These are phyloP conservation scores for Ecdyonurus torrentis DNA, from an alignment of 2,888 invertebrate genomes.

Conservation along the genomic window DNA sequence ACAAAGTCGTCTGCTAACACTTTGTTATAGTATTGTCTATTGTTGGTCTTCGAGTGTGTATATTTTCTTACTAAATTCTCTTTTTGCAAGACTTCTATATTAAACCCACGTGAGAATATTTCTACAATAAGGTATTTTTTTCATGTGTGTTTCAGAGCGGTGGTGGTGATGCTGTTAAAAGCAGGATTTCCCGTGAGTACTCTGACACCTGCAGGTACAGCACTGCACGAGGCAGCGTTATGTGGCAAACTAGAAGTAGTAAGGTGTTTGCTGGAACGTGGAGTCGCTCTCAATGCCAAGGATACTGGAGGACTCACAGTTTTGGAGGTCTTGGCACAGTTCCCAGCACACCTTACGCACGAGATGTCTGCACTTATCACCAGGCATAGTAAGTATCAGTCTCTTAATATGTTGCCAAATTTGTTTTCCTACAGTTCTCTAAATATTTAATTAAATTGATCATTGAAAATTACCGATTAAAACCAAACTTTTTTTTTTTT, in stretches of 20 bases:
- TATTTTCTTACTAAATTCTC: too few relatives aligned
- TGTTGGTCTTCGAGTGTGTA: too few relatives aligned
- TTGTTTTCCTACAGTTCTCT: too few relatives aligned
- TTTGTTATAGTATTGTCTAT: too few relatives aligned
- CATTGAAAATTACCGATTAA: too few relatives aligned
- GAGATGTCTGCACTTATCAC: conserved; percentile 69
- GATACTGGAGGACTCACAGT: conserved; percentile 73
- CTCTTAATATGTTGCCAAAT: too few relatives aligned
- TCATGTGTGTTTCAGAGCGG: conserved; percentile 35
- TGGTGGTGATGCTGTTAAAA: conserved; percentile 64
- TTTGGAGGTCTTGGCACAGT: conserved; percentile 67
- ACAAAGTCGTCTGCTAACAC: too few relatives aligned
- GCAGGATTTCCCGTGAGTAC: conserved; percentile 81
- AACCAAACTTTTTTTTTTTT: too few relatives aligned
- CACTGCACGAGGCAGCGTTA: conserved; percentile 84
- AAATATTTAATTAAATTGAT: too few relatives aligned
- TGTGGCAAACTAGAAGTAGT: conserved; percentile 84
- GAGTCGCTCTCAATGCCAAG: conserved; percentile 62
- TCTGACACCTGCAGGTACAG: conserved; percentile 70
- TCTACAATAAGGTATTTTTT: too few relatives aligned
- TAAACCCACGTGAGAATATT: too few relatives aligned
- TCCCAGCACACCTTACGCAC: conserved; percentile 75
- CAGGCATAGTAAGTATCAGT: conserved; percentile 38
- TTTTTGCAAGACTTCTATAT: too few relatives aligned
- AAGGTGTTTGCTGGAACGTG: conserved; percentile 57